Percentiles rank a stretch among this genome's conserved stretches.
Conservation (phyloP, 2,888 invertebrate genomes). For the Melitaea athalia region DNA sequence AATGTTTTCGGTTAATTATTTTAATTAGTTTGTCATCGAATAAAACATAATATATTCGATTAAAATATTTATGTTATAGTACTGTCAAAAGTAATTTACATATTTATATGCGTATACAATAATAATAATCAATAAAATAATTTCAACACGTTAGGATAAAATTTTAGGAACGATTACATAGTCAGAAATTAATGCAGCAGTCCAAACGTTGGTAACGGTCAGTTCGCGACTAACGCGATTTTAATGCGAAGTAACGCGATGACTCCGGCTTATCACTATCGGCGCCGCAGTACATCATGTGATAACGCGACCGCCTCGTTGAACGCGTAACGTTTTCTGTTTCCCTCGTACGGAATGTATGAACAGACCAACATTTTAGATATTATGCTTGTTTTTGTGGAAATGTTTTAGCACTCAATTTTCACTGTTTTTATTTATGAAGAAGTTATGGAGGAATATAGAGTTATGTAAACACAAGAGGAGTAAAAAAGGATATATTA, state of each 20-base stretch:
- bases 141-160: not conserved
- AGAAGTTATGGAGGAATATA: no score
- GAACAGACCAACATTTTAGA: not conserved
- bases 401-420: no score
- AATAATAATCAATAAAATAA: not conserved
- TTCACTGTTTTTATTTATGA: no score
- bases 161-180: not conserved
- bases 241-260: conserved; percentile 30
- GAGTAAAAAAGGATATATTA: no score
- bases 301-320: conserved; percentile 51
- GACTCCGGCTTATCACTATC: conserved; percentile 33
- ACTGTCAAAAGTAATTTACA: no score
- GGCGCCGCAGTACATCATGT: conserved; percentile 34
- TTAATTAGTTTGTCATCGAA: no score
- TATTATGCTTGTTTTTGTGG: no score
- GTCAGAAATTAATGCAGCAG: conserved; percentile 16
- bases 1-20: no score
- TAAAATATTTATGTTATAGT: no score
- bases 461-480: no score
- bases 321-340: conserved; percentile 42
- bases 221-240: conserved; percentile 34
- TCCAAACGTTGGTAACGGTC: conserved; percentile 28
- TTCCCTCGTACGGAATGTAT: conserved; percentile 20
- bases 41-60: no score
- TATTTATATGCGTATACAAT: no score